A percentile compares a stretch with the other conserved stretches of the same genome.
Conservation (phyloP, 2,888 invertebrate genomes). For the Thelaira solivaga region DNA sequence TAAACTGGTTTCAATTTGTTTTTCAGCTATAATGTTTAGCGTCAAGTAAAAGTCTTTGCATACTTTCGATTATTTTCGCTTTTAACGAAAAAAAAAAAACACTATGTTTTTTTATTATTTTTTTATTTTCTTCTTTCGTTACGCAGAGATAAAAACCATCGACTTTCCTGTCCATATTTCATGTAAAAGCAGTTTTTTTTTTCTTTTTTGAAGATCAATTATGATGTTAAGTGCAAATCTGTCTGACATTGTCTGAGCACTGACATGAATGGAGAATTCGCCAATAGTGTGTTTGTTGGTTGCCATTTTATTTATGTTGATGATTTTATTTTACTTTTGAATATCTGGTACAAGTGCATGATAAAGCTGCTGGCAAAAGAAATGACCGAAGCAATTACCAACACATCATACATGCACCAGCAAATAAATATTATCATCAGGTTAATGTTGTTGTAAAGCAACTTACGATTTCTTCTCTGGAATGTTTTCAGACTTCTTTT, state of each 20-base stretch:
- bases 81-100: too few relatives aligned
- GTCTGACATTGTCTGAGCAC: background rate
- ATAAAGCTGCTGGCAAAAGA: constrained; percentile 23
- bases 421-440: constrained; percentile 3
- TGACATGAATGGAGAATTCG: constrained; percentile 11
- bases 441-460: constrained; percentile 46
- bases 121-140: constrained; percentile 13
- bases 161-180: constrained; percentile 43
- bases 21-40: constrained; percentile 17
- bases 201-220: constrained; percentile 50
- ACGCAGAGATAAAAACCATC: constrained; percentile 1
- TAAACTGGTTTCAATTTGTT: background rate
- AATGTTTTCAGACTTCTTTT: constrained; percentile 48
- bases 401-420: constrained; percentile 14
- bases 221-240: constrained; percentile 10
- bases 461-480: constrained; percentile 66
- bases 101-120: constrained; percentile 22
- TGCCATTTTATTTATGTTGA: constrained; percentile 1
- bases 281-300: constrained; percentile 8
- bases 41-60: constrained; percentile 54
- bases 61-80: constrained; percentile 64
- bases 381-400: constrained; percentile 36
- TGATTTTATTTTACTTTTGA: constrained; percentile 2
- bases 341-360: background rate
- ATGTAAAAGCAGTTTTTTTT: constrained; percentile 34